Evolutionary conservation across 2,113 vertebrate genomes (phyloP).

Genomic region (Phylloscopus whistleri): DNA sequence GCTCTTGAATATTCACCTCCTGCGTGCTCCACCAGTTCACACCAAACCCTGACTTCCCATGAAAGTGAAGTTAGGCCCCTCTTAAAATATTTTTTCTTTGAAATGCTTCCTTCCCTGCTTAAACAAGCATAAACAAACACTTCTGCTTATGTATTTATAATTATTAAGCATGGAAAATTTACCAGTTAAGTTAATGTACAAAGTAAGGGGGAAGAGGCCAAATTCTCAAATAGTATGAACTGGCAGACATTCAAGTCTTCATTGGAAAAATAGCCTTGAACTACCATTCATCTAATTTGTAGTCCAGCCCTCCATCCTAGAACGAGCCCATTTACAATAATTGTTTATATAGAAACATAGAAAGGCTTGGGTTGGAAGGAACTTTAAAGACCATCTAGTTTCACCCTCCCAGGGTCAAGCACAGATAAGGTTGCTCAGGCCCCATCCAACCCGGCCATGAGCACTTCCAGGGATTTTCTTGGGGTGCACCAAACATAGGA

Average conservation of each 20-base stretch:
- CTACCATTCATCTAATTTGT: background rate
- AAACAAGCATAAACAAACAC: background rate
- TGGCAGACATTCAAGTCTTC: background rate
- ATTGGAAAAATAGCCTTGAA: background rate
- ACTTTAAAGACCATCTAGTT: background rate
- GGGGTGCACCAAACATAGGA: background rate
- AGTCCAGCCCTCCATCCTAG: background rate
- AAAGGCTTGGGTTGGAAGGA: background rate
- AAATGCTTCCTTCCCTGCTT: background rate
- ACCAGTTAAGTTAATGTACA: background rate
- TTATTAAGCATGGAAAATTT: background rate
- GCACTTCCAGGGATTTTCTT: background rate
- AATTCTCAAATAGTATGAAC: background rate
- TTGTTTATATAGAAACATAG: background rate
- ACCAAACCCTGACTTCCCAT: background rate
- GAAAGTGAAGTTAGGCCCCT: background rate
- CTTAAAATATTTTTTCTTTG: background rate
- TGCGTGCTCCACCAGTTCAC: accelerated
- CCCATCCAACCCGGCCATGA: background rate
- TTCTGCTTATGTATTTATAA: background rate
- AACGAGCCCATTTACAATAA: background rate
- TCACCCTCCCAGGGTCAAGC: background rate
- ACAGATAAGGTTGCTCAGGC: background rate
- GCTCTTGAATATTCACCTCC: background rate
- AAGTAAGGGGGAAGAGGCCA: background rate